phyloP scores from a whole-genome alignment of 2,113 vertebrate genomes.

The Halichoerus grypus region DNA sequence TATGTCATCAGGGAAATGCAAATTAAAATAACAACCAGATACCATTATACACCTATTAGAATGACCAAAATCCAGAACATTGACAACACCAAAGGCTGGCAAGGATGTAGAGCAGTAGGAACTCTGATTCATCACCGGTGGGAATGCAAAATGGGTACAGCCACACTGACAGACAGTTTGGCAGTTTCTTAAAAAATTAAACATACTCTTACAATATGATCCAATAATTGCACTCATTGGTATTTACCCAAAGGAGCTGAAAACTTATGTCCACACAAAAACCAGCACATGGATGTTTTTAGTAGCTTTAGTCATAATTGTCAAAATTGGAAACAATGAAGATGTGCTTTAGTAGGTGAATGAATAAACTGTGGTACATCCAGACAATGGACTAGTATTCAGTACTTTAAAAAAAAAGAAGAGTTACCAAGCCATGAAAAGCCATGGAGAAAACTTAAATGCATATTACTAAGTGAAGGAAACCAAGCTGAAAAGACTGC shows the following conservation, averaged over 20 bases:
- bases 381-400: not conserved
- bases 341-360: not conserved
- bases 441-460: not conserved
- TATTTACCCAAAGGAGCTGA: slow-evolving; percentile 9
- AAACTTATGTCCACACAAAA: not conserved
- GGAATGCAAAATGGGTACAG: not conserved
- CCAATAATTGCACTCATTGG: not conserved
- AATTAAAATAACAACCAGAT: not conserved
- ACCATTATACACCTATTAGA: not conserved
- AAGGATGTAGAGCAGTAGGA: not conserved
- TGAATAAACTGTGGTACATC: not conserved
- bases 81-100: not conserved
- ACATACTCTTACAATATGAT: not conserved
- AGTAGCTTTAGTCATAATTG: not conserved
- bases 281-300: not conserved
- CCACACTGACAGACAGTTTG: not conserved
- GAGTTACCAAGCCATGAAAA: not conserved
- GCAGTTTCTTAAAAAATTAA: not conserved
- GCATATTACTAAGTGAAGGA: not conserved
- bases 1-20: not conserved
- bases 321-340: not conserved
- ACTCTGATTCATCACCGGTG: not conserved
- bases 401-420: not conserved
- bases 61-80: not conserved
- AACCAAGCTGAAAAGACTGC: not conserved